Evolutionary conservation across 2,888 invertebrate genomes (phyloP), one percentile per base, ranked within the genome.

Genomic region (Tuta absoluta): DNA sequence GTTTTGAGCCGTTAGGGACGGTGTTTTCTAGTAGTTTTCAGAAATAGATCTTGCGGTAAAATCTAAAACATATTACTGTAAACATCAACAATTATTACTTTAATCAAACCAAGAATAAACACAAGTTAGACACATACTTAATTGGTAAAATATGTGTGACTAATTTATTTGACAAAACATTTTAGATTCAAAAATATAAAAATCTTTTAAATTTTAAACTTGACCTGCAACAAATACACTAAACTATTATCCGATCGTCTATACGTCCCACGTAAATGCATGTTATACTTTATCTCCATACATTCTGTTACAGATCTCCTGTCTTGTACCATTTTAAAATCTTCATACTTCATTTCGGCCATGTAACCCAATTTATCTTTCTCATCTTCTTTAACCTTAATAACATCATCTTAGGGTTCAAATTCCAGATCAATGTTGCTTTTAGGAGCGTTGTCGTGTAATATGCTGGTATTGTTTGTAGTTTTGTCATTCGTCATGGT

Each of bases 401-500:
- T 14, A 1, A 1, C 21, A 4, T 19, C 11, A 12, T 14, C 38
- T 38, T 58, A 38, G 12, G 38, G 38, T 38, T 58, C 58, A 58
- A 38, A 58, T 58, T 58, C 38, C 0, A 14, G 12, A 23, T 60
- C 0, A 28, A 0, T 4, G 8, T 65, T 65, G 68, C 71, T 70
- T 67, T 75, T 76, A 72, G 77, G 78, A 82, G 82, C 84, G 84
- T 85, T 37, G 37, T 38, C 12, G 17, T 37, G 37, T 61, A 49
- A 48, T 33, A 61, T 61, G 61, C 61, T 61, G 49, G 61, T 33
- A 61, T 80, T 75, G 78, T 78, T 75, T 61, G 77, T 84, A 83
- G 84, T 86, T 81, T 79, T 78, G 81, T 82, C 84, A 86, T 87
- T 82, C 81, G 83, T 88, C 84, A 86, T 78, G 70, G 78, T 75